Conservation (phyloP, 2,113 vertebrate species). For the Archocentrus centrarchus region DNA sequence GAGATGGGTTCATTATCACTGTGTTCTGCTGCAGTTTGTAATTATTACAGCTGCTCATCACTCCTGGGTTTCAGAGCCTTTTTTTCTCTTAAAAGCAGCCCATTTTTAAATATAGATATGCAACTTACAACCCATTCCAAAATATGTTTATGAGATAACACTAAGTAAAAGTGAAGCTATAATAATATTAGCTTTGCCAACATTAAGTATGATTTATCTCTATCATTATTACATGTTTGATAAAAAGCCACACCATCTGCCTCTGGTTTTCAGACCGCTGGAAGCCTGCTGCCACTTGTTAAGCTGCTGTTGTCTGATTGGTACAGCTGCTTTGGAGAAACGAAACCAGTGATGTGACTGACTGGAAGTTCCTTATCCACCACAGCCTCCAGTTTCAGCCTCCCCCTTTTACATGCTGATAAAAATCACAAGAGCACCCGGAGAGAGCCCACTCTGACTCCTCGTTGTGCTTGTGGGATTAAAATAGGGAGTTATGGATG, state of each 20-base stretch:
- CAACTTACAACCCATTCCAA: neutral
- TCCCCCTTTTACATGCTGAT: neutral
- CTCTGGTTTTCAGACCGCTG: neutral
- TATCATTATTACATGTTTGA: neutral
- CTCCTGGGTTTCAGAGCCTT: neutral
- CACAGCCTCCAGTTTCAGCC: neutral
- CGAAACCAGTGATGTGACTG: neutral
- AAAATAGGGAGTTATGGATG: neutral
- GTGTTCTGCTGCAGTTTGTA: neutral
- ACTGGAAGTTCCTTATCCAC: neutral
- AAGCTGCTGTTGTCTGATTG: neutral
- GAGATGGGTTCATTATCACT: neutral
- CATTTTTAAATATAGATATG: neutral
- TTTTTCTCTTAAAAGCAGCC: neutral
- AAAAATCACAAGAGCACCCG: neutral
- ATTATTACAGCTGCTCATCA: neutral
- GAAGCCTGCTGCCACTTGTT: slow-evolving; percentile 9
- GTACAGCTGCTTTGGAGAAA: neutral
- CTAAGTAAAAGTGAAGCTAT: neutral
- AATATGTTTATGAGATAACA: neutral
- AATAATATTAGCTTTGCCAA: neutral
- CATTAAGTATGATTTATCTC: neutral
- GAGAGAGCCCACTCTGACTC: neutral
- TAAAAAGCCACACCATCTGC: neutral
- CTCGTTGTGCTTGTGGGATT: neutral